Base-by-base conservation (phyloP, 2,888 invertebrate genomes). In the Arge pagana region DNA sequence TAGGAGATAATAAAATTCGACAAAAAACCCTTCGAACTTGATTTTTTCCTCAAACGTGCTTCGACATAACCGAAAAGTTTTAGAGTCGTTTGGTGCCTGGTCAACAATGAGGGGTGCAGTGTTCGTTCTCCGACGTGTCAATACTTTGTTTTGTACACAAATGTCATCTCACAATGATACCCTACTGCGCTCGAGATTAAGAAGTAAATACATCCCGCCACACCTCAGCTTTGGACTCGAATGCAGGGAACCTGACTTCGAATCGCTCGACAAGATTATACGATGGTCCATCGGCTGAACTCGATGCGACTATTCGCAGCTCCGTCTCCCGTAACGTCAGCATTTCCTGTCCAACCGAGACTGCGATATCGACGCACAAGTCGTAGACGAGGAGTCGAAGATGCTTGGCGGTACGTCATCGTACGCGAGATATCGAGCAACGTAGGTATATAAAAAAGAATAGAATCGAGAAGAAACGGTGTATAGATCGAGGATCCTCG, bases 121-220 rank as follows among this genome's bases (percentile, higher is more conserved):
- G 60, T 61, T 54, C 56, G 58, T 54, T 63, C 11, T 33, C 13
- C 61, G 60, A 65, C 63, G 68, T 70, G 69, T 70, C 69, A 68
- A 74, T 72, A 70, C 59, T 51, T 54, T 74, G 67, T 73, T 74
- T 73, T 71, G 74, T 72, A 71, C 70, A 72, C 73, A 73, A 65
- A 66, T 61, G 66, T 65, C 66, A 62, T 13, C 10, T 23, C 11
- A 72, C 65, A 72, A 71, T 69, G 56, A 59, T 45, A 37, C 50
- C 65, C 63, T 58, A 59, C 54, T 48, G 59, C 31, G 63, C 45
- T 43, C 52, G 57, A 59, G 67, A 64, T 57, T 57, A 56, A 59
- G 60, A 52, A 61, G 55, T 57, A 59, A 62, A 66, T 71, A 70
- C 67, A 64, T 10, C 31, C 35, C 35, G 31, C 33, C 6, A 28